These are phyloP conservation scores for Oenanthe oenanthe DNA, from an alignment of 2,113 vertebrate species.

Conservation along the genomic window DNA sequence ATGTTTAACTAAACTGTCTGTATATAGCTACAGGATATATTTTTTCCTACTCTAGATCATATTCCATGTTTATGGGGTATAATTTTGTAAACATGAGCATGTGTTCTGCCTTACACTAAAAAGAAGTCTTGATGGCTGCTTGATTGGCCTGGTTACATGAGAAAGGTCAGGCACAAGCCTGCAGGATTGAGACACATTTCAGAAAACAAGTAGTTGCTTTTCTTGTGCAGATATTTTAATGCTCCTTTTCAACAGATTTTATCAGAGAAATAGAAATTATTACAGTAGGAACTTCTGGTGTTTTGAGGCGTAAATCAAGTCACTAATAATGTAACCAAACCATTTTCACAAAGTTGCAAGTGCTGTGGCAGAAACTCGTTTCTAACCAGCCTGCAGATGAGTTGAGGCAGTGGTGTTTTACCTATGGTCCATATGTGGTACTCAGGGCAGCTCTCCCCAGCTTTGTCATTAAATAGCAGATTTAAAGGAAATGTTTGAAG, in stretches of 20 bases:
- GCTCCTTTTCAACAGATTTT: background rate
- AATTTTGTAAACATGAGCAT: background rate
- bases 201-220: background rate
- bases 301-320: background rate
- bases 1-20: background rate
- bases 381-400: background rate
- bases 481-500: conserved; percentile 44
- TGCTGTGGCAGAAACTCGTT: background rate
- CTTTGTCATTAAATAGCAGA: conserved; percentile 37
- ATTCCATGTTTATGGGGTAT: background rate
- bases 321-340: background rate
- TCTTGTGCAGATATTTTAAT: background rate
- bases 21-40: background rate
- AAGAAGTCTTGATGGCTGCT: background rate
- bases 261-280: background rate
- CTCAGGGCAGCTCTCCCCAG: background rate
- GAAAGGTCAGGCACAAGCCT: background rate
- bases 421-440: background rate
- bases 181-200: background rate
- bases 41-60: background rate
- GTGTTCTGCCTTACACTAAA: background rate
- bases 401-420: background rate
- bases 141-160: background rate
- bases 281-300: background rate
- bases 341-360: background rate